These are phyloP conservation scores for Apaloderma vittatum DNA, from an alignment of 2,113 vertebrate genomes.

Conservation along the genomic window DNA sequence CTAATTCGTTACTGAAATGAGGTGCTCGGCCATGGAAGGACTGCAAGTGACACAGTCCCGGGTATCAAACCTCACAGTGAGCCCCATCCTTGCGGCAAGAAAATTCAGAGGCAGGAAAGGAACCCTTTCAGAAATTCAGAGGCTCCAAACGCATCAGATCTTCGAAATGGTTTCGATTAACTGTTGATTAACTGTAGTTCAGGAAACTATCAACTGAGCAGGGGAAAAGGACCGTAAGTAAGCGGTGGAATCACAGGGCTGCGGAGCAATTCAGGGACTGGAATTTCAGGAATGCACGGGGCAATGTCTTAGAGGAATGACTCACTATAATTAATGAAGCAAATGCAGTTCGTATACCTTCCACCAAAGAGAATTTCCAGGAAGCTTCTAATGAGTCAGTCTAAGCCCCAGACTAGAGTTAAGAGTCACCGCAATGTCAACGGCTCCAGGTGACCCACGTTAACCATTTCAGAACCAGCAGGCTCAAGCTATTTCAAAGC, in stretches of 20 bases:
- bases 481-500: not conserved
- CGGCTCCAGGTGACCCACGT: not conserved
- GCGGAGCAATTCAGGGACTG: not conserved
- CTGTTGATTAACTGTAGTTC: not conserved
- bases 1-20: not conserved
- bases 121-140: not conserved
- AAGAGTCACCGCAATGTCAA: not conserved
- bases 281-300: conserved; percentile 57
- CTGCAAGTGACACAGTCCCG: not conserved
- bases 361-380: conserved; percentile 11
- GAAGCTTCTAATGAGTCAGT: not conserved
- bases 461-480: not conserved
- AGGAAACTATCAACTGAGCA: not conserved
- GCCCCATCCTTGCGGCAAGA: not conserved
- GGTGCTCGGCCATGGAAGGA: not conserved
- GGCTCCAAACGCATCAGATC: not conserved
- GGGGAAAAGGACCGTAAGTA: not conserved
- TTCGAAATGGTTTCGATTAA: not conserved
- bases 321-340: conserved; percentile 10
- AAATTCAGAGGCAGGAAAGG: not conserved
- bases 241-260: not conserved
- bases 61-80: not conserved
- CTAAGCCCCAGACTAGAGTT: not conserved
- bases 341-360: not conserved
- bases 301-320: not conserved